Conservation (phyloP, 1,140 invertebrate species). For the Gryon sp. region DNA sequence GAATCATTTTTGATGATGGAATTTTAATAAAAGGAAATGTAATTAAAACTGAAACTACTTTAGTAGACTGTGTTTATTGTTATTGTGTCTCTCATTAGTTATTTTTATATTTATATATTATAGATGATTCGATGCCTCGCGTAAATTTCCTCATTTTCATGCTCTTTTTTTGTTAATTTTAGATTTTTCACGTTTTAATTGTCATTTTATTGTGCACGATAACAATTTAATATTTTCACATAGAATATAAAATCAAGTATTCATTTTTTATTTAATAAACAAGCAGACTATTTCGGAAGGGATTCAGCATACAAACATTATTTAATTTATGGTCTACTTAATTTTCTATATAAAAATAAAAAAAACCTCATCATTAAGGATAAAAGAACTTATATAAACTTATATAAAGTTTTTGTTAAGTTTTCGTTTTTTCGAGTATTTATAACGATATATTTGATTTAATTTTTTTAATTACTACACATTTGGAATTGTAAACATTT, state of each 20-base stretch:
- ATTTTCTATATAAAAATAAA: background rate
- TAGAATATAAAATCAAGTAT: slow-evolving; percentile 13
- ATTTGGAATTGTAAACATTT: background rate
- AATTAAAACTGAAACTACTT: slow-evolving; percentile 78
- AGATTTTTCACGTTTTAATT: slow-evolving; percentile 35
- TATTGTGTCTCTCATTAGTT: slow-evolving; percentile 66
- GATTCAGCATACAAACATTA: slow-evolving; percentile 7
- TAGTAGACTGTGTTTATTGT: slow-evolving; percentile 78
- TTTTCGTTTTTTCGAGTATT: too few relatives aligned
- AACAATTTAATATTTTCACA: slow-evolving; percentile 5
- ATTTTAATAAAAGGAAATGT: slow-evolving; percentile 80
- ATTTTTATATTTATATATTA: slow-evolving; percentile 39
- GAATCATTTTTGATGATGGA: slow-evolving; percentile 77
- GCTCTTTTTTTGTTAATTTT: slow-evolving; percentile 34
- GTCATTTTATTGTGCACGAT: slow-evolving; percentile 61
- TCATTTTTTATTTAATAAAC: slow-evolving; percentile 35
- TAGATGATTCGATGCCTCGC: slow-evolving; percentile 41
- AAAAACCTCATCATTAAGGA: background rate
- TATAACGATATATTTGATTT: background rate
- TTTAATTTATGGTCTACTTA: background rate
- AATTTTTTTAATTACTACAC: background rate
- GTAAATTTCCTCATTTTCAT: slow-evolving; percentile 51
- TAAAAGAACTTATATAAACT: too few relatives aligned
- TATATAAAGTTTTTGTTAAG: too few relatives aligned
- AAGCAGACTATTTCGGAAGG: slow-evolving; percentile 53